A percentile compares a stretch with the other conserved stretches of the same genome.
Evolutionary conservation across 2,797 vertebrate genomes (phyloP).

Genomic region (Leptatherina wallacei): DNA sequence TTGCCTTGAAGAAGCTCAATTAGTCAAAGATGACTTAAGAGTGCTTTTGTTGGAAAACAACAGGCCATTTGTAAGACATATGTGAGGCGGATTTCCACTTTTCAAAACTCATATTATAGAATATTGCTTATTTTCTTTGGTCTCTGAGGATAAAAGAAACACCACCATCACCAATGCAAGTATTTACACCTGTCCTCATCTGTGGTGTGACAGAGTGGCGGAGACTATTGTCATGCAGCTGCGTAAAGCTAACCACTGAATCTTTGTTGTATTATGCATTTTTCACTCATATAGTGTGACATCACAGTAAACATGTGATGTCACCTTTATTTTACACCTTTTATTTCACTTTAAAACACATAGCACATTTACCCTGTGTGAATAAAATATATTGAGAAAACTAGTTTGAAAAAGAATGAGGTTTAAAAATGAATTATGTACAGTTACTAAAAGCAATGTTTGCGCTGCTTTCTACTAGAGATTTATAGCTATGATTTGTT

Average conservation of each 20-base stretch:
- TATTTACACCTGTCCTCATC: slow-evolving; percentile 56
- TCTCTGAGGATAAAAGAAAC: slow-evolving; percentile 26
- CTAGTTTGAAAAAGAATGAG: background rate
- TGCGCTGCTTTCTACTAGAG: background rate
- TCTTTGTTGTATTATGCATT: background rate
- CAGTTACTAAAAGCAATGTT: background rate
- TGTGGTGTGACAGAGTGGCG: background rate
- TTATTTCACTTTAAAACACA: too few species aligned
- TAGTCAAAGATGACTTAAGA: slow-evolving; percentile 62
- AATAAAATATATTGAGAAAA: background rate
- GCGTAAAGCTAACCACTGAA: slow-evolving; percentile 8
- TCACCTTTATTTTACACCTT: too few species aligned
- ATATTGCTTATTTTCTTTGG: slow-evolving; percentile 14
- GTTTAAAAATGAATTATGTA: background rate
- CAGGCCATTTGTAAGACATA: slow-evolving; percentile 48
- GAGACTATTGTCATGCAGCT: slow-evolving; percentile 11
- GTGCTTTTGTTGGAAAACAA: slow-evolving; percentile 48
- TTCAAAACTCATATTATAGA: slow-evolving; percentile 21
- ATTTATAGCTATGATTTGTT: slow-evolving; percentile 15
- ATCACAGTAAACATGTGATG: background rate
- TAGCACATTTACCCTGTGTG: background rate
- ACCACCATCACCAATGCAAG: slow-evolving; percentile 22
- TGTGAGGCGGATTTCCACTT: slow-evolving; percentile 55
- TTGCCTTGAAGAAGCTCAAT: slow-evolving; percentile 61
- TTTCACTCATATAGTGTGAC: background rate